A percentile compares a stretch with the other conserved stretches of the same genome.
Conservation (phyloP, 1,140 invertebrate species). For the Trachelipus rathkii region DNA sequence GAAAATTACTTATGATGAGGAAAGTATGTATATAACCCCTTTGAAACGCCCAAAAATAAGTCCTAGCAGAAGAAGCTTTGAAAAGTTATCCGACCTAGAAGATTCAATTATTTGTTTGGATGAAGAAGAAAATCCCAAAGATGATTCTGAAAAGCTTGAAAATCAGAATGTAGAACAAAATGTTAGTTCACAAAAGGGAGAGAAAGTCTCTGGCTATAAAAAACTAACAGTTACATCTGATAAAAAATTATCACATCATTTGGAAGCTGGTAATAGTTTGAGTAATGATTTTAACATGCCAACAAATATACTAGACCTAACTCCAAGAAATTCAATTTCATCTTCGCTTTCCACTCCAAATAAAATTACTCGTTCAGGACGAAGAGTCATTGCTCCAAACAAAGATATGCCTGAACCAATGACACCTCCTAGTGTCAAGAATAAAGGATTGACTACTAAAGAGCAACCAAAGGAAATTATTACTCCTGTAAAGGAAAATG, state of each 20-base stretch:
- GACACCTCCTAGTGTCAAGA: slow-evolving; percentile 33
- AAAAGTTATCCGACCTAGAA: too few species aligned
- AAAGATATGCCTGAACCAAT: slow-evolving; percentile 44
- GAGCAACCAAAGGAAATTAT: neutral
- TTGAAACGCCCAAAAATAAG: neutral
- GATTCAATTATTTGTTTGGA: too few species aligned
- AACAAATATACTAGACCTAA: too few species aligned
- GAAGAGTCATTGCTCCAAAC: slow-evolving; percentile 43
- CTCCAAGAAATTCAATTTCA: neutral
- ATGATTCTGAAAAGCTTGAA: too few species aligned
- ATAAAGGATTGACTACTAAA: neutral
- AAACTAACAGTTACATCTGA: neutral
- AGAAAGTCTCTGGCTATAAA: neutral
- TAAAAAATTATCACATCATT: neutral
- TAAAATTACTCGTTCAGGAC: slow-evolving; percentile 41
- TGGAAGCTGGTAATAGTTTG: neutral
- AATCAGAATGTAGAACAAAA: too few species aligned
- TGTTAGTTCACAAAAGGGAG: neutral
- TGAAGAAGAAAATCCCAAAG: too few species aligned
- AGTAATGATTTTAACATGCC: neutral
- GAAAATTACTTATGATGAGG: slow-evolving; percentile 7
- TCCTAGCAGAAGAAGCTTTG: too few species aligned
- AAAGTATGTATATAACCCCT: neutral
- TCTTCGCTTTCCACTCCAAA: slow-evolving; percentile 17
- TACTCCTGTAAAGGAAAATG: too few species aligned